A percentile compares a stretch with the other conserved stretches of the same genome.
phyloP scores from a whole-genome alignment of 2,888 invertebrate genomes.

The Scaptodrosophila latifasciaeformis region DNA sequence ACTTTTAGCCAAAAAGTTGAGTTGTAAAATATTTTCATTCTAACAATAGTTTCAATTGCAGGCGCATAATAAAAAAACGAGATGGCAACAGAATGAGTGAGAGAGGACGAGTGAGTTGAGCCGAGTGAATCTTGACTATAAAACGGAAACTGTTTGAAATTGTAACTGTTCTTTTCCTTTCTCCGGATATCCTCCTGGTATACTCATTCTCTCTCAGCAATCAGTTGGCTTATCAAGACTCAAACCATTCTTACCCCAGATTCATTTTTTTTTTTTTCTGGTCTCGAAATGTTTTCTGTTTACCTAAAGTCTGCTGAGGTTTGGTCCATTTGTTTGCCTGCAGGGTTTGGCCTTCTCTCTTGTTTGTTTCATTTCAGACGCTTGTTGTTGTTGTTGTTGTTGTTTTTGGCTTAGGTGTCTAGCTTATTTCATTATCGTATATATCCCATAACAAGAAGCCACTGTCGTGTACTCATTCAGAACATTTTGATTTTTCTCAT shows the following conservation, averaged over 20 bases:
- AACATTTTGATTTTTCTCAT: neutral
- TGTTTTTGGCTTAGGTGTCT: constrained; percentile 10
- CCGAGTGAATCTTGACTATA: neutral
- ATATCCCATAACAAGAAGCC: constrained; percentile 21
- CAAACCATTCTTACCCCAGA: neutral
- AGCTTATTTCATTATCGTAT: constrained; percentile 38
- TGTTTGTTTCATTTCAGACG: constrained; percentile 22
- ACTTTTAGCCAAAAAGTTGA: constrained; percentile 25
- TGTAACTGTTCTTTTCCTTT: no score
- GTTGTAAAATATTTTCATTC: constrained; percentile 49
- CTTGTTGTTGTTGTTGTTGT: constrained; percentile 24
- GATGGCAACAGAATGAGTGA: neutral
- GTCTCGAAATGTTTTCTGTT: neutral
- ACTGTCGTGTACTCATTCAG: neutral
- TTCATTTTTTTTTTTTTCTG: neutral
- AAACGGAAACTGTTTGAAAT: no score
- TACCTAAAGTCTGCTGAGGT: neutral
- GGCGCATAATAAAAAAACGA: neutral
- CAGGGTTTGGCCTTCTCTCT: constrained; percentile 50
- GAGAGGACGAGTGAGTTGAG: neutral
- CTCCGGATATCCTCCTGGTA: no score
- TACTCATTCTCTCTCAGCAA: no score
- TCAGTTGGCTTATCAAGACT: no score
- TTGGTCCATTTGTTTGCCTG: constrained; percentile 54
- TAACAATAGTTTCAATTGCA: constrained; percentile 13